Evolutionary conservation across 2,113 vertebrate genomes (phyloP).

Genomic region (Anguilla japonica): DNA sequence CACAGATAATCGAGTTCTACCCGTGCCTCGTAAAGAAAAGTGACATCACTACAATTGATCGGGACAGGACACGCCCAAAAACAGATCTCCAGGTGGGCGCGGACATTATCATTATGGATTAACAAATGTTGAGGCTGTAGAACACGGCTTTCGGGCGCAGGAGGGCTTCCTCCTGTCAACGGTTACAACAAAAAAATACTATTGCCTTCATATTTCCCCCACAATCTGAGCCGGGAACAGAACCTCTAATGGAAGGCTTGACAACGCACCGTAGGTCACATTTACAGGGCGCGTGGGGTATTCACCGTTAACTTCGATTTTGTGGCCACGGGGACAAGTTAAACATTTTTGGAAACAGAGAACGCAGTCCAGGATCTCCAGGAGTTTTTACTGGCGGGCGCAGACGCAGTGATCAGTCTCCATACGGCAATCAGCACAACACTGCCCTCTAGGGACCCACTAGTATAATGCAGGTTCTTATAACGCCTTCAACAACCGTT

Average conservation of each 20-base stretch:
- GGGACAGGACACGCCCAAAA: background rate
- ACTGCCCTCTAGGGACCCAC: conserved; percentile 59
- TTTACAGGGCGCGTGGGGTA: background rate
- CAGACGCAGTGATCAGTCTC: background rate
- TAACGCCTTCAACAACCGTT: conserved; percentile 37
- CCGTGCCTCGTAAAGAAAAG: background rate
- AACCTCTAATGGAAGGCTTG: background rate
- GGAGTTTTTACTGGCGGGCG: no score
- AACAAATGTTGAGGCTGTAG: background rate
- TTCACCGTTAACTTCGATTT: background rate
- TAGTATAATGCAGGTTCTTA: conserved; percentile 44
- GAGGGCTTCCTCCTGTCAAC: conserved; percentile 4
- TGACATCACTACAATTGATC: background rate
- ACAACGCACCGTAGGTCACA: background rate
- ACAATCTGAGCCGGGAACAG: no score
- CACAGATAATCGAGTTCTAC: background rate
- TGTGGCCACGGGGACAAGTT: background rate
- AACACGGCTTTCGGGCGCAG: background rate
- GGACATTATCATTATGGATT: background rate
- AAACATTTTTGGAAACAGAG: background rate
- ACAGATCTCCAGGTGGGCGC: background rate
- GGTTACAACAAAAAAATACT: background rate
- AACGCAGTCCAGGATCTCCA: background rate
- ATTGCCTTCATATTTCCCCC: background rate
- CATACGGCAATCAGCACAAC: conserved; percentile 40